Evolutionary conservation across 2,797 vertebrate genomes (phyloP).

Genomic region (Pipistrellus pygmaeus): DNA sequence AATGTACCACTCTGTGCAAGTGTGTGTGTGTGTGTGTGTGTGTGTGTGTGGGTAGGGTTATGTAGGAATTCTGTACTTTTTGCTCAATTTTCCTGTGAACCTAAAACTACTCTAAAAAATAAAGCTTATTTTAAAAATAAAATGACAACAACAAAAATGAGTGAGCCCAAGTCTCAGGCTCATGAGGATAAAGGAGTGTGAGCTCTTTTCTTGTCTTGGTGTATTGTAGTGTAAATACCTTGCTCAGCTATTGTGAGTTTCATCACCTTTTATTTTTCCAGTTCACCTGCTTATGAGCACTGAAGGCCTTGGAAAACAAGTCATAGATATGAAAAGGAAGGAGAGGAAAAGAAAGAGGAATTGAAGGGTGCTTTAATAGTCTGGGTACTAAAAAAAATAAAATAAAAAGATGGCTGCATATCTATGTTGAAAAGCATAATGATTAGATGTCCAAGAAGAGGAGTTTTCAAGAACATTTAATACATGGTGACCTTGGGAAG

Average conservation of each 20-base stretch:
- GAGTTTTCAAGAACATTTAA: not conserved
- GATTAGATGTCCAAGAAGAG: not conserved
- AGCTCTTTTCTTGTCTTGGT: not conserved
- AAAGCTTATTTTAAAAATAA: not conserved
- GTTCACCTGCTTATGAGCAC: not conserved
- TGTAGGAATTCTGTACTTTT: not conserved
- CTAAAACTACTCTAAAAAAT: constrained; percentile 26
- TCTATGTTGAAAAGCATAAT: not conserved
- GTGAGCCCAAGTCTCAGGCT: not conserved
- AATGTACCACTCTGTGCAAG: not conserved
- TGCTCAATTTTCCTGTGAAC: not conserved
- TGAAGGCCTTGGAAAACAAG: not conserved
- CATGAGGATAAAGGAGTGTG: fast-evolving
- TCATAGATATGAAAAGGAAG: not conserved
- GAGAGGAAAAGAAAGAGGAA: not conserved
- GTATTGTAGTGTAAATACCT: not conserved
- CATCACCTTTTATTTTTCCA: not conserved
- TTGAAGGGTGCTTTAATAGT: not conserved
- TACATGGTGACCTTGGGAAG: not conserved
- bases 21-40: not conserved
- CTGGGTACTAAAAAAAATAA: not conserved
- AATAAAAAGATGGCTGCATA: not conserved
- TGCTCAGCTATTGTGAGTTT: not conserved
- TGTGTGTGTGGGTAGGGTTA: not conserved
- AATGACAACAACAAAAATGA: not conserved